These are phyloP conservation scores for Ctenopoma multispine DNA, from an alignment of 2,797 vertebrate genomes.

Conservation along the genomic window DNA sequence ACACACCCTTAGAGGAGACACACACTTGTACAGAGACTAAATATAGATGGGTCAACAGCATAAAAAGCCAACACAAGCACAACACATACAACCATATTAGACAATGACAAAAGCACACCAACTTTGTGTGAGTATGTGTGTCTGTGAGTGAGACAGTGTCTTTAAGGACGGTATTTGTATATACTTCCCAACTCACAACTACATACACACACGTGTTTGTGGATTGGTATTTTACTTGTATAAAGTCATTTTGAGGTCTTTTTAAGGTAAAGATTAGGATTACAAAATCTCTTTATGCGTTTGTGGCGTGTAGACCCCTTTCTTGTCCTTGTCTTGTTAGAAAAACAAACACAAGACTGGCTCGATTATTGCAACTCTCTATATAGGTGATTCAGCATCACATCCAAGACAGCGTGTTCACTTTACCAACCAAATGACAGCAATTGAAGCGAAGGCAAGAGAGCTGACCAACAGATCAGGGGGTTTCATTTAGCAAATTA, in stretches of 20 bases:
- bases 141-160: no score
- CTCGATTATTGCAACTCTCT: constrained; percentile 46
- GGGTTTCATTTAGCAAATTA: constrained; percentile 19
- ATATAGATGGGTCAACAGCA: constrained; percentile 79
- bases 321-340: constrained; percentile 68
- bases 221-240: no score
- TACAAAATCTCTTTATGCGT: constrained; percentile 3
- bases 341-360: constrained; percentile 73
- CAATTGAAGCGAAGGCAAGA: constrained; percentile 14
- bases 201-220: no score
- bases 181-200: no score
- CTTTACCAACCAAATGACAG: constrained; percentile 32
- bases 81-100: constrained; percentile 78
- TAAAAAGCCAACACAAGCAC: constrained; percentile 71
- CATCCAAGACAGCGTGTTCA: constrained; percentile 54
- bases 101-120: constrained; percentile 19
- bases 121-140: constrained; percentile 11
- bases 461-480: constrained; percentile 18
- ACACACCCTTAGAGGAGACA: constrained; percentile 28
- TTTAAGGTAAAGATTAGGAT: not conserved
- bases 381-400: constrained; percentile 75
- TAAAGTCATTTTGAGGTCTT: no score
- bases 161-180: no score
- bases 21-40: constrained; percentile 64
- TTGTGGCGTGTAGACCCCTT: constrained; percentile 38